Base-by-base conservation (phyloP, 2,113 vertebrate species). In the Abramis brama region DNA sequence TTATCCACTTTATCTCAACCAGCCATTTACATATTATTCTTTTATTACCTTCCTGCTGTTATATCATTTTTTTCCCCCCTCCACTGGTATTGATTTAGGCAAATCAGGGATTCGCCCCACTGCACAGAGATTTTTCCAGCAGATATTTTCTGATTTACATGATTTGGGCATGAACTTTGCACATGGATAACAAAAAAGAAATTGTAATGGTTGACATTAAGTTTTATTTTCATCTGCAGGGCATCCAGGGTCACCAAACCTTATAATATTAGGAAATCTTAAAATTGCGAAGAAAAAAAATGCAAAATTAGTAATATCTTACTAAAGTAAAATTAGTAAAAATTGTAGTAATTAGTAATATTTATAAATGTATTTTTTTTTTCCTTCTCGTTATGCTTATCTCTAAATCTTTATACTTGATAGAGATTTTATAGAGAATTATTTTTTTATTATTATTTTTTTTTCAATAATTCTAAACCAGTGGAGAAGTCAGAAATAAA, bases 1-100 rank as follows among this genome's bases (percentile, higher is more conserved):
- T 83, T 73, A 88, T 83, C 64, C 27, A n/a, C 71, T 79, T 52
- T 71, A 88, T 89, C 87, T 88, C 73, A 66, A 47, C 23, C 70
- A 74, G 10, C 30, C 78, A 33, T 59, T 75, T 64, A 36, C 82
- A 71, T 59, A n/a, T 83, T 79, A 33, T 87, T 71, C 47, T 39
- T 39, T 86, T 86, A 78, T 86, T 84, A 55, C 83, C 83, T 84
- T 79, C 75, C 17, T 57, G 78, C 71, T 81, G 62, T 43, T 52
- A 89, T 66, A 83, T 90, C 33, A 33, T 86, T 85, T 85, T 85
- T 86, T 73, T 15, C 21, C 17, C 15, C 9, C n/a, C 17, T 27
- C 19, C 25, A 12, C 9, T 64, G 25, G 30, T 85, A 86, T 86
- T 85, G 81, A 87, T 52, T 71, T 45, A 25, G 10, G 23, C 15